Percentiles rank a stretch among this genome's conserved stretches.
These are phyloP conservation scores for Catostylus mosaicus DNA, from an alignment of 30 jellyfish, hydroid and myxozoan species.

Conservation along the genomic window DNA sequence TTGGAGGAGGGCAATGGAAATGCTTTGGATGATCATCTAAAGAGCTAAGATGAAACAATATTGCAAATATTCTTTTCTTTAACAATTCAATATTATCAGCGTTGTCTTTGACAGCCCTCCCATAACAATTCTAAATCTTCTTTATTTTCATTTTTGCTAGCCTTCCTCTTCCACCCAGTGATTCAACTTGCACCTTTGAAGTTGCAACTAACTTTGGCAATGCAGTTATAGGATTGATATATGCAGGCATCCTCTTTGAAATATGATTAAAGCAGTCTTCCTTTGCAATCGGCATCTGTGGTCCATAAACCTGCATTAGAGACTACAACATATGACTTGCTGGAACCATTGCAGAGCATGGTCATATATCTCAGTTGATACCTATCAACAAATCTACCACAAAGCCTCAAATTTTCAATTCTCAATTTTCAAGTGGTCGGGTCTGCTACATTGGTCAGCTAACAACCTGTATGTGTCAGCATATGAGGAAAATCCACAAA, in stretches of 20 bases:
- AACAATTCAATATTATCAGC: background rate
- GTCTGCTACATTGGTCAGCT: too few species aligned
- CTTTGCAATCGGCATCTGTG: background rate
- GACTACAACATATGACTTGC: background rate
- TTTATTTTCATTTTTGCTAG: constrained; percentile 16
- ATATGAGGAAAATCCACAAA: too few species aligned
- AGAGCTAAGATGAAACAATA: background rate
- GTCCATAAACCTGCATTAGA: background rate
- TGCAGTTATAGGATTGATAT: too few species aligned
- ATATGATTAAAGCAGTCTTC: background rate
- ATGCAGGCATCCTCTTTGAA: constrained; percentile 3
- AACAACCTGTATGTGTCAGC: too few species aligned
- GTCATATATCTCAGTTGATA: too few species aligned
- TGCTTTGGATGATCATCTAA: constrained; percentile 19
- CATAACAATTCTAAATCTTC: background rate
- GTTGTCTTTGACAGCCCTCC: background rate
- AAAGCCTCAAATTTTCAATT: too few species aligned
- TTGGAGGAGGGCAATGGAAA: constrained; percentile 33
- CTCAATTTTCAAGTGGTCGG: too few species aligned
- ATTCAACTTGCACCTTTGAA: background rate
- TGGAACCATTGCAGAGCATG: background rate
- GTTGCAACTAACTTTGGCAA: constrained; percentile 1
- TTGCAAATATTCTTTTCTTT: background rate
- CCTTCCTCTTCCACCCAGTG: constrained; percentile 37
- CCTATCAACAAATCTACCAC: too few species aligned